Base-by-base conservation (phyloP, 2,888 invertebrate species). In the Paralinhomoeus sp. region DNA sequence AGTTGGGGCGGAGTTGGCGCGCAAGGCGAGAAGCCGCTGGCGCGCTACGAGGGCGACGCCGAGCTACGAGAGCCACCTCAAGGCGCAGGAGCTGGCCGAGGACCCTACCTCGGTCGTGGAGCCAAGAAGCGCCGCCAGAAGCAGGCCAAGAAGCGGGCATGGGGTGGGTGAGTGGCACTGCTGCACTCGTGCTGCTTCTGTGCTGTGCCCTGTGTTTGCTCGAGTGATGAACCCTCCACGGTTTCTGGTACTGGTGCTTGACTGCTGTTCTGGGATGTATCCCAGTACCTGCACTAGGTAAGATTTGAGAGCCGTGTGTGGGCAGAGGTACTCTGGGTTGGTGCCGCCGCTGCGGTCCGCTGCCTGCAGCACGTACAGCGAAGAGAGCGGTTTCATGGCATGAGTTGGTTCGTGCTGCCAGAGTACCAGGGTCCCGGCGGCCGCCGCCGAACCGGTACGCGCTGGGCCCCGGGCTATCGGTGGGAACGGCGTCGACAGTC, bases 401-500 rank as follows among this genome's bases (percentile, higher is more conserved):
- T n/a, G n/a, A 35, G 47, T 43, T 27, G 43, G 44, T 27, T 49
- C 62, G 66, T 62, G 24, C 58, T 60, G 43, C 70, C 69, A 3
- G 54, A 53, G 12, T 97, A 85, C 63, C 73, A 76, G 57, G 91
- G 91, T 0, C 57, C 60, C n/a, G n/a, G 20, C 81, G 73, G 54
- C 78, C 80, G 36, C 60, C 62, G 44, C 85, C 87, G 17, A 97
- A 97, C 68, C 74, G 97, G 1, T 93, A 78, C 66, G 76, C 76
- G 47, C 81, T 99, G 43, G 68, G 73, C n/a, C 12, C 97, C 97
- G 0, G 97, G 97, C 0, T 80, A 84, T 65, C 72, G 89, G 17
- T 97, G 97, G 97, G 97, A n/a, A 97, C 62, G 97, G 97, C 0
- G 91, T 97, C 0, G 84, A 97, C 65, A 71, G 22, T 89, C 87